A percentile compares a stretch with the other conserved stretches of the same genome.
phyloP scores from a whole-genome alignment of 2,113 vertebrate species.

The Clinocottus analis region DNA sequence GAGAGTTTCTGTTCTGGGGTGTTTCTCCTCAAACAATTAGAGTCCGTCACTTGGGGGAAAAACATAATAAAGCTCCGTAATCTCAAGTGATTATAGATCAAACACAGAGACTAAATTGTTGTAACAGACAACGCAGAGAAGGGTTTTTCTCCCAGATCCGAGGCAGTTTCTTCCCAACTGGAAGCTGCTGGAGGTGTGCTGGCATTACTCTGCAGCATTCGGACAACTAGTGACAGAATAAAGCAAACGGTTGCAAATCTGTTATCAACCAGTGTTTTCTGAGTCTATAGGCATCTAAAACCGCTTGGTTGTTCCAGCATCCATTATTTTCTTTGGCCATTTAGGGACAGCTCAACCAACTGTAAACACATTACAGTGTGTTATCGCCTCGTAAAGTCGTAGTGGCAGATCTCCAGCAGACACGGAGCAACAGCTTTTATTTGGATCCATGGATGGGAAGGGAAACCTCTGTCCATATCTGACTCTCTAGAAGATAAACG shows the following conservation, averaged over 20 bases:
- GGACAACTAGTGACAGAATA: background rate
- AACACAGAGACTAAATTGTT: constrained; percentile 9
- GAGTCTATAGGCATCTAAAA: background rate
- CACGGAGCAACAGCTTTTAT: too few relatives aligned
- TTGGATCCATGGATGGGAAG: too few relatives aligned
- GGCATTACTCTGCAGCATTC: background rate
- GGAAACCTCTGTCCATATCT: background rate
- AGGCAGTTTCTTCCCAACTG: background rate
- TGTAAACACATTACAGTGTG: too few relatives aligned
- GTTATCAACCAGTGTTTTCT: background rate
- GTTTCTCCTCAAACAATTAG: constrained; percentile 49
- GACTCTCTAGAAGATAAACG: background rate
- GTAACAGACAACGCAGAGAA: background rate
- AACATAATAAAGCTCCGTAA: constrained; percentile 37
- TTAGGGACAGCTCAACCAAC: too few relatives aligned
- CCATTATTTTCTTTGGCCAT: too few relatives aligned
- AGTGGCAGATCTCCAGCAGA: too few relatives aligned
- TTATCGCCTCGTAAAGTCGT: too few relatives aligned
- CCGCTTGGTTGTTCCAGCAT: too few relatives aligned
- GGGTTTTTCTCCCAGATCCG: background rate
- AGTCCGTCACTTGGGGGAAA: constrained; percentile 6
- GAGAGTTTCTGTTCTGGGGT: constrained; percentile 32
- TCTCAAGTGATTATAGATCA: constrained; percentile 24
- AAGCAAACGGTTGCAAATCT: background rate
- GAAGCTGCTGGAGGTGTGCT: background rate